Evolutionary conservation across 2,113 vertebrate genomes (phyloP), one percentile per base, ranked within the genome.

Genomic region (Prunella fulvescens): DNA sequence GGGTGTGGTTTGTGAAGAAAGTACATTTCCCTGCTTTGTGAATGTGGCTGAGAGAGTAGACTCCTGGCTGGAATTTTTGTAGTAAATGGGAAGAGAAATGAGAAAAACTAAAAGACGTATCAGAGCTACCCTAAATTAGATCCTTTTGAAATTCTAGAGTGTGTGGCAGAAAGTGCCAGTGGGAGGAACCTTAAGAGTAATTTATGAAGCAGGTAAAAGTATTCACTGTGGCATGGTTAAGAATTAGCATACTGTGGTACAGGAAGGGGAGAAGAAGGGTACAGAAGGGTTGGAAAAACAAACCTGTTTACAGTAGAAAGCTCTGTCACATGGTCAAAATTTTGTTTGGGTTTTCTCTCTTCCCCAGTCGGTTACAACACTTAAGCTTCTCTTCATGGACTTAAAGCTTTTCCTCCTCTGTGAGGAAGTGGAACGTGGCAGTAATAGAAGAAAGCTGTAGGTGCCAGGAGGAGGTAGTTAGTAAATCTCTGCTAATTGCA

Each of bases 331-430:
- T 26, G 7, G 28, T 50, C 48, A 77, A 28, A 47, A 70, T 25
- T 56, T 61, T 54, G 16, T 72, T 54, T 65, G 61, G 8, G 7
- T 84, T 84, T 78, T 53, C 3, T 57, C 24, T 28, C 2, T 60
- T 3, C 8, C 6, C 3, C 11, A 14, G 0, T 78, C 23, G 51
- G 16, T 60, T 67, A 14, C 3, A 66, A 26, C 18, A 14, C 7
- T 35, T 24, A 2, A 69, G 35, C 66, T 90, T 79, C 40, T 76
- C 17, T 51, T 87, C 14, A 14, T 23, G 44, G 31, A 44, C 23
- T 87, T 23, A 20, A 69, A 81, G 37, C 31, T 87, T 79, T 87
- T 64, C 35, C 7, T 88, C 40, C 71, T 51, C 25, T 60, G 13
- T 45, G 39, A 69, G 31, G 39, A 71, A 76, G 58, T 35, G 24